Base-by-base conservation (phyloP, 2,797 vertebrate species). In the Gallinago solitaria region DNA sequence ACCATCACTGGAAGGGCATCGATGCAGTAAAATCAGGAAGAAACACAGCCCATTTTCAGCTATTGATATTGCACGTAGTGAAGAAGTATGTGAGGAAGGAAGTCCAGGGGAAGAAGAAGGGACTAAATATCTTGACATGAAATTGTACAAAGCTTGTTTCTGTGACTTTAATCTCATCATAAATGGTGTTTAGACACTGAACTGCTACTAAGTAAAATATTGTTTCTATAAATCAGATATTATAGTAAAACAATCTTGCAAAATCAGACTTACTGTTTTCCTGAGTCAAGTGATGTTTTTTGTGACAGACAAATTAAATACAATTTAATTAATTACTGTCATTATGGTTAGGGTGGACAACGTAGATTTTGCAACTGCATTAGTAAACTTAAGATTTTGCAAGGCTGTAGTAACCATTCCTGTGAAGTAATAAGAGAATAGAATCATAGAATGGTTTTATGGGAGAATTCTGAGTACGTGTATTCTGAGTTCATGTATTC, bases 331-430 rank as follows among this genome's bases (percentile, higher is more conserved):
- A 57, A 56, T 85, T 94, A 57, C 90, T 91, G 79, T 94, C 81
- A 68, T 95, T 94, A 69, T 84, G 67, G 28, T 54, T 90, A 96
- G 96, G 92, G 61, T 89, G 71, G 64, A 77, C 39, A 71, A 91
- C 94, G 27, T 50, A 81, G 81, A 48, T 3, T 86, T 95, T 95
- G 45, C 67, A 89, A 73, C 91, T 88, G 68, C 63, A 51, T 96
- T 96, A 94, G 83, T 86, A 94, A 90, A 91, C 37, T 87, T 87
- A 85, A 0, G 95, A 96, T 97, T 97, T 97, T 96, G 96, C 95
- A 97, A 97, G 97, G 94, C 95, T 97, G 96, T 97, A 94, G 95
- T 95, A 88, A 96, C 94, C 95, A 79, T 96, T 97, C 89, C 95
- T 97, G 88, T 97, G 95, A 97, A 96, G 89, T 97, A 93, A n/a